These are phyloP conservation scores for Anguilla japonica DNA, from an alignment of 2,113 vertebrate genomes.

Conservation along the genomic window DNA sequence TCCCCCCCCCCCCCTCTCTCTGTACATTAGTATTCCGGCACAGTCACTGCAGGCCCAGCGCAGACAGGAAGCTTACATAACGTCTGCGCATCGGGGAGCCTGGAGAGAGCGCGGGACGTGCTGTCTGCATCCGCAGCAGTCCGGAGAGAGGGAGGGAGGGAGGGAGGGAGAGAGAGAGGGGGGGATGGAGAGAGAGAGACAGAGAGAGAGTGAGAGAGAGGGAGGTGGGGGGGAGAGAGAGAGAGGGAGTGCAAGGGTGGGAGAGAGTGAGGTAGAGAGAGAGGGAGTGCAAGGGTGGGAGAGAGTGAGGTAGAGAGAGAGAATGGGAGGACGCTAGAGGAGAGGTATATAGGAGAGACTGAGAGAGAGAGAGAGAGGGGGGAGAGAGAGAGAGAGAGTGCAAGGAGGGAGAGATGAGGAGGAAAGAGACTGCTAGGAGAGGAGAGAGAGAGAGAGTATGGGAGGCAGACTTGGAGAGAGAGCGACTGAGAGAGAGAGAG, in stretches of 20 bases:
- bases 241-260: slow-evolving; percentile 1
- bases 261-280: slow-evolving; percentile 16
- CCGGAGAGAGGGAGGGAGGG: neutral
- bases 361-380: too few relatives aligned
- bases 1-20: neutral
- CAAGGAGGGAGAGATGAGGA: neutral
- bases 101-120: neutral
- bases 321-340: neutral
- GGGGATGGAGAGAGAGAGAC: neutral
- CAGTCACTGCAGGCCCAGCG: neutral
- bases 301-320: neutral
- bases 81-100: neutral
- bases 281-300: too few relatives aligned
- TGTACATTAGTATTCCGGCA: neutral
- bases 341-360: neutral
- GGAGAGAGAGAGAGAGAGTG: neutral
- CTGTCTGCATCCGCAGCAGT: neutral
- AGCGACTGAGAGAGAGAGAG: neutral
- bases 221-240: slow-evolving; percentile 28
- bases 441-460: too few relatives aligned
- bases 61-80: neutral
- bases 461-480: too few relatives aligned
- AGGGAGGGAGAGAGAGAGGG: neutral
- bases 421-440: too few relatives aligned
- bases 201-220: neutral